Evolutionary conservation across 2,113 vertebrate species (phyloP).

Genomic region (Apteryx owenii): DNA sequence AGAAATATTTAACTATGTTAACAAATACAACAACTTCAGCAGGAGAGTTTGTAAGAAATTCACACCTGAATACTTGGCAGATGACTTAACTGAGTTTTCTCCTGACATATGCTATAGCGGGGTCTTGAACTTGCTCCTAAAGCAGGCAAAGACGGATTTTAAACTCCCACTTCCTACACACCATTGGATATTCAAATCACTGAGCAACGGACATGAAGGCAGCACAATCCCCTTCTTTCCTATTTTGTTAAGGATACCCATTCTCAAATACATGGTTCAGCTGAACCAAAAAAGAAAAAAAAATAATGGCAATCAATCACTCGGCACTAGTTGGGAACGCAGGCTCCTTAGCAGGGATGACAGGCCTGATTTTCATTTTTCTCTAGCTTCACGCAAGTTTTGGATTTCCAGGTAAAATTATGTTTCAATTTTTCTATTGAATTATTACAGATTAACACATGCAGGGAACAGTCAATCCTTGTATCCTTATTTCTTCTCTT

Average conservation of each 20-base stretch:
- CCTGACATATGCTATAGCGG: background rate
- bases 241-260: background rate
- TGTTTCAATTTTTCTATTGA: background rate
- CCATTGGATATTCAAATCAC: background rate
- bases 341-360: background rate
- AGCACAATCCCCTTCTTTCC: background rate
- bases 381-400: background rate
- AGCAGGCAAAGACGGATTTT: background rate
- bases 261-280: background rate
- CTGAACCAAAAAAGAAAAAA: background rate
- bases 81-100: background rate
- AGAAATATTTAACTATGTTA: background rate
- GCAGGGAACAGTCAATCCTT: background rate
- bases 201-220: background rate
- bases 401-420: background rate
- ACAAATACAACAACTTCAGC: background rate
- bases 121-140: background rate
- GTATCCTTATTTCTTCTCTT: background rate
- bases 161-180: background rate
- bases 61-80: rapidly evolving
- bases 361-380: background rate
- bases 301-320: background rate
- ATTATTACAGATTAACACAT: background rate
- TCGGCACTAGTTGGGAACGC: background rate
- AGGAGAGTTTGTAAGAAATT: background rate